Percentiles rank a stretch among this genome's conserved stretches.
Evolutionary conservation across 2,888 invertebrate species (phyloP).

Genomic region (Tillus elongatus): DNA sequence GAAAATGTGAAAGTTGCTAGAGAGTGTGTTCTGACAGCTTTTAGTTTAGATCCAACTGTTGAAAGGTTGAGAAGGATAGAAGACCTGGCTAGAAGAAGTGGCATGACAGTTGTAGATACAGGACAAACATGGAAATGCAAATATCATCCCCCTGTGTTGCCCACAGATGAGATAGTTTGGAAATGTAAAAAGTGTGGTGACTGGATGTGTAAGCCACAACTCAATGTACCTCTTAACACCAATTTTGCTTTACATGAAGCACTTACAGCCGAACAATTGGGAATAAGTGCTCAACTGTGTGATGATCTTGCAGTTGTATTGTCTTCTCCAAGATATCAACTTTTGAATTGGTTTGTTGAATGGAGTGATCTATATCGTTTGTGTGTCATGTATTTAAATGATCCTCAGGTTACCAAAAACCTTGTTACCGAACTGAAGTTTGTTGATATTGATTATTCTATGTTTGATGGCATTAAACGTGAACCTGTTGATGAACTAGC

Average conservation of each 20-base stretch:
- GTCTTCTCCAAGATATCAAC: slow-evolving; percentile 61
- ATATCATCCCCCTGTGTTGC: slow-evolving; percentile 34
- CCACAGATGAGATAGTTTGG: slow-evolving; percentile 34
- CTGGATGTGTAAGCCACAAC: slow-evolving; percentile 36
- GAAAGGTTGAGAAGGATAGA: slow-evolving; percentile 51
- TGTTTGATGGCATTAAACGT: slow-evolving; percentile 48
- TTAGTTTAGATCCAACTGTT: slow-evolving; percentile 61
- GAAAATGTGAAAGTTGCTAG: slow-evolving; percentile 53
- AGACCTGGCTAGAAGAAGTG: slow-evolving; percentile 45
- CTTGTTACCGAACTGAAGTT: slow-evolving; percentile 65
- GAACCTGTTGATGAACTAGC: slow-evolving; percentile 44
- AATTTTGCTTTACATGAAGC: slow-evolving; percentile 41
- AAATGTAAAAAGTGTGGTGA: slow-evolving; percentile 36
- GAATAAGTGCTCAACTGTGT: slow-evolving; percentile 54
- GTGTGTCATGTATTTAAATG: slow-evolving; percentile 50
- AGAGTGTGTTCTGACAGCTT: slow-evolving; percentile 67
- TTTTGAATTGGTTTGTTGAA: slow-evolving; percentile 59
- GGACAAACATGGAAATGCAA: slow-evolving; percentile 38
- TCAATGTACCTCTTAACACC: slow-evolving; percentile 32
- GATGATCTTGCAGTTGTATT: slow-evolving; percentile 63
- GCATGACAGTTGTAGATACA: slow-evolving; percentile 41
- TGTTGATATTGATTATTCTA: slow-evolving; percentile 61
- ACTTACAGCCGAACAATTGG: slow-evolving; percentile 51
- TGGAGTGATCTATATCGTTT: slow-evolving; percentile 49
- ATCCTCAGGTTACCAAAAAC: slow-evolving; percentile 52